phyloP scores from a whole-genome alignment of 1,140 invertebrate species.

The Penaeus japonicus region DNA sequence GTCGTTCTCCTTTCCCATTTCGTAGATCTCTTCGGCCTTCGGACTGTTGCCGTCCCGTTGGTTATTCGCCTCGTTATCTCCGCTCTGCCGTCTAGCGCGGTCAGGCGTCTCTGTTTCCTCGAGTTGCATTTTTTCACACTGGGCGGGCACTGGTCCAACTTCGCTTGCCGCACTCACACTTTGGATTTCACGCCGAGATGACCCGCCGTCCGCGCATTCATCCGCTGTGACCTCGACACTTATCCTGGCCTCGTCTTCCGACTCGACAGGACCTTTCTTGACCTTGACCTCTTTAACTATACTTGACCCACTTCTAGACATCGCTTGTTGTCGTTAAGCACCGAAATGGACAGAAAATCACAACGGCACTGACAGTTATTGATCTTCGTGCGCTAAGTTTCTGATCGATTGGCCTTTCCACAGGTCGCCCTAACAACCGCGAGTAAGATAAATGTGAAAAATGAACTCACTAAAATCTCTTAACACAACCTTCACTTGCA shows the following conservation, averaged over 20 bases:
- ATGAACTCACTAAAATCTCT: neutral
- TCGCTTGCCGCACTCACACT: too few species aligned
- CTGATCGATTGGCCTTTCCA: slow-evolving; percentile 23
- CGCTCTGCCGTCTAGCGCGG: neutral
- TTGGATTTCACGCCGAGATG: too few species aligned
- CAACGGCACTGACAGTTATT: neutral
- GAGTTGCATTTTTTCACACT: too few species aligned
- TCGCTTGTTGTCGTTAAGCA: neutral
- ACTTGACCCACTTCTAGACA: slow-evolving; percentile 32
- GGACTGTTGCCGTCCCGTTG: neutral
- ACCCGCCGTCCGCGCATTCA: neutral
- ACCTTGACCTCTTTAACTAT: slow-evolving; percentile 35
- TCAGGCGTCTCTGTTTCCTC: too few species aligned
- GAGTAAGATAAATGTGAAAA: slow-evolving; percentile 2
- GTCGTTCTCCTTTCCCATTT: neutral
- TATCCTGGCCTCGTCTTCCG: neutral
- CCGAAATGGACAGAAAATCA: neutral
- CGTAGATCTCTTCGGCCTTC: neutral
- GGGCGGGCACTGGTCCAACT: too few species aligned
- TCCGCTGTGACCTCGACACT: neutral
- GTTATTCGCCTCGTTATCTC: neutral
- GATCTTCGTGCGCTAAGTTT: neutral
- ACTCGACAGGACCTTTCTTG: neutral
- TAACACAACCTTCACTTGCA: slow-evolving; percentile 21
- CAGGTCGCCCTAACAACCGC: too few species aligned